Base-by-base conservation (phyloP, 2,113 vertebrate genomes). In the Mixornis gularis region DNA sequence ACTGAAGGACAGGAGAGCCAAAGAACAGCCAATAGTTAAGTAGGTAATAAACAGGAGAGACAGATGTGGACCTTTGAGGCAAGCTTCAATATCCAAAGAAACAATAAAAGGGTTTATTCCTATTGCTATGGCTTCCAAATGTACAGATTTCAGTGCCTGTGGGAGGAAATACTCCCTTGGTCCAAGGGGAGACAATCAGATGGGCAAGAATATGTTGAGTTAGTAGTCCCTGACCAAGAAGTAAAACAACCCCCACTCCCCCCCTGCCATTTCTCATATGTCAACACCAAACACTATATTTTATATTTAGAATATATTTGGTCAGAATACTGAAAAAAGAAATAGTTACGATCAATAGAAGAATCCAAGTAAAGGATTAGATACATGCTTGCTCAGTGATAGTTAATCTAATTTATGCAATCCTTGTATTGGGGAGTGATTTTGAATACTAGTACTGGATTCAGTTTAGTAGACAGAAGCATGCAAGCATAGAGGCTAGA, bases 1-100 rank as follows among this genome's bases (percentile, higher is more conserved):
- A 89, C 70, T 92, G 90, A 95, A 95, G 95, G 89, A 93, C 84
- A 88, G 71, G 29, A 91, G 27, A 81, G 58, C 49, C 89, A 91
- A 79, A 49, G 59, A 77, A 84, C 21, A 94, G 63, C 30, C 65
- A 71, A 6, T 59, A 85, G 55, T 80, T 93, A 89, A 94, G 78
- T 51, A 70, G 65, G 41, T 81, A 83, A 89, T 94, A 93, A 92
- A 84, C 68, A 84, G 41, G 4, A 70, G 17, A 85, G 21, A 60
- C 29, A 79, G 53, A 77, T 80, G 70, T 73, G 53, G 49, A 66
- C n/a, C n/a, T 92, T 53, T 85, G 49, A 82, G 56, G 36, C 32
- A 85, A 85, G 14, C 13, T 87, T 89, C 55, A 86, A n/a, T 44
- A 79, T 5, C 44, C 58, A 44, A 58, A 79, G 20, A 76, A 91